phyloP scores from a whole-genome alignment of 1,140 invertebrate species.

The Diabrotica virgifera region DNA sequence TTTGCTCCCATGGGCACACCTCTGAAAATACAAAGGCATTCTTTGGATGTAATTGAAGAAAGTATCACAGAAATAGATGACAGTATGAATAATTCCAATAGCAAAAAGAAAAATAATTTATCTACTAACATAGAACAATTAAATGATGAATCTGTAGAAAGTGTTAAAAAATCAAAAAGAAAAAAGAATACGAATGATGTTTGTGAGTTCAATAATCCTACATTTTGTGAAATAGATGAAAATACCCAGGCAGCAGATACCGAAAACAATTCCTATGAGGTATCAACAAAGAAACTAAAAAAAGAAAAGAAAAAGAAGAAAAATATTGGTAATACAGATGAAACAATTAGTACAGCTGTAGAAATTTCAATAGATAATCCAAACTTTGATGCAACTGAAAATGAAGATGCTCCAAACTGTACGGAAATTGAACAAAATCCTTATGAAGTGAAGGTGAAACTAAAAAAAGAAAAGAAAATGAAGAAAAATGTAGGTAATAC shows the following conservation, averaged over 20 bases:
- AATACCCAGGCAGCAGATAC: slow-evolving; percentile 4
- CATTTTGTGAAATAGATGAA: background rate
- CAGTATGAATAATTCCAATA: slow-evolving; percentile 9
- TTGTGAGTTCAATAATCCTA: slow-evolving; percentile 10
- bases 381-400: slow-evolving; percentile 8
- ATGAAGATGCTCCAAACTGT: background rate
- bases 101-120: slow-evolving; percentile 1
- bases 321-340: slow-evolving; percentile 6
- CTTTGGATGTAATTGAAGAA: slow-evolving; percentile 36
- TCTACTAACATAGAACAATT: background rate
- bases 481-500: background rate
- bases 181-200: slow-evolving; percentile 25
- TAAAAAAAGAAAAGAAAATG: slow-evolving; percentile 22
- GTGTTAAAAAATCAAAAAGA: background rate
- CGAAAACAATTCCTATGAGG: slow-evolving; percentile 3
- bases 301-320: slow-evolving; percentile 12
- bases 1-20: slow-evolving; percentile 35
- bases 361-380: slow-evolving; percentile 10
- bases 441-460: slow-evolving; percentile 12
- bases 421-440: background rate
- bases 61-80: slow-evolving; percentile 17
- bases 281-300: background rate
- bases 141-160: slow-evolving; percentile 1
- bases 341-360: slow-evolving; percentile 9
- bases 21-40: slow-evolving; percentile 31